Base-by-base conservation (phyloP, 2,888 invertebrate genomes). In the Dastarcus helophoroides region DNA sequence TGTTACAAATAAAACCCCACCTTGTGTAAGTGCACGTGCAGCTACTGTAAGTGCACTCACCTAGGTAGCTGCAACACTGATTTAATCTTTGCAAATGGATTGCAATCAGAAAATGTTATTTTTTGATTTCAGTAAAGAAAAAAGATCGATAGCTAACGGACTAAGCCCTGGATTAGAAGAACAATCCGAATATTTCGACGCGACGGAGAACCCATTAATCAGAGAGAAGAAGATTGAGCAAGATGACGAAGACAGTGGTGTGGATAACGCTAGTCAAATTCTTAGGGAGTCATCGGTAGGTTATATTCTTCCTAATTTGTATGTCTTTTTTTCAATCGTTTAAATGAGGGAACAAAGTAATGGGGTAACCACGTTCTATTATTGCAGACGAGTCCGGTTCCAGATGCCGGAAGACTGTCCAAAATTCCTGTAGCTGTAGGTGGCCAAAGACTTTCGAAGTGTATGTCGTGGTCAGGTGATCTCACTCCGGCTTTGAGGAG, bases 131-230 rank as follows among this genome's bases (percentile, higher is more conserved):
- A 56, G 41, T 23, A 46, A 53, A 43, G 56, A 57, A 32, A 49
- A 46, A 39, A 46, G 49, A 35, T 48, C 45, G 53, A 64, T 42
- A 51, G 63, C 53, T 23, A 62, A 62, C 34, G 68, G 67, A 39
- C 64, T 63, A 35, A 64, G 68, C 64, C 68, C 72, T 14, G 76
- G 74, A 44, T 66, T 70, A 39, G 83, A 83, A 32, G 84, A 84
- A 36, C 67, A 76, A 4, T 83, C 84, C 4, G 67, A 83, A 9
- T 85, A 85, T 59, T 84, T 80, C 55, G 84, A 85, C 63, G 83
- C 83, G 3, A 75, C 81, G 1, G 80, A 80, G 43, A 77, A 76
- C 50, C 57, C 60, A 14, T n/a, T n/a, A n/a, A 43, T 51, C 8
- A 57, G 54, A 39, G 58, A 60, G 41, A 61, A 58, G 42, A 45